phyloP scores from a whole-genome alignment of 2,888 invertebrate genomes.

The Lithophane socia region DNA sequence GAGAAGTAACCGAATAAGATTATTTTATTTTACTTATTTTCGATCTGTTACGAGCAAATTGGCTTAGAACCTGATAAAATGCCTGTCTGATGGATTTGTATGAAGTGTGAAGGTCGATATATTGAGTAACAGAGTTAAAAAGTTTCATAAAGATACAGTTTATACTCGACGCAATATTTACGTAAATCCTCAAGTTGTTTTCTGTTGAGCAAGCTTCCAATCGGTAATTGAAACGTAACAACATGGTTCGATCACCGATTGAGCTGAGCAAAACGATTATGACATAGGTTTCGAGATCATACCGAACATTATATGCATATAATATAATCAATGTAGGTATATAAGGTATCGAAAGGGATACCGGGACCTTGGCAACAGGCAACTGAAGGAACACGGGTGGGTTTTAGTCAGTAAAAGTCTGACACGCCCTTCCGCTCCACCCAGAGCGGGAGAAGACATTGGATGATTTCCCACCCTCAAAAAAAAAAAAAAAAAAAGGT shows the following conservation, averaged over 20 bases:
- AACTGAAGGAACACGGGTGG: too few species aligned
- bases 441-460: too few species aligned
- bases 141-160: slow-evolving; percentile 16
- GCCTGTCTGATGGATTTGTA: too few species aligned
- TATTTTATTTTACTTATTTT: too few species aligned
- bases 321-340: too few species aligned
- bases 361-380: too few species aligned
- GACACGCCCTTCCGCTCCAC: too few species aligned
- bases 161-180: slow-evolving; percentile 31
- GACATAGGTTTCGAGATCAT: not conserved
- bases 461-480: too few species aligned
- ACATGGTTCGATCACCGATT: not conserved
- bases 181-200: slow-evolving; percentile 27
- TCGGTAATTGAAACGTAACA: slow-evolving; percentile 23
- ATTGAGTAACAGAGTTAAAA: slow-evolving; percentile 3
- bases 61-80: not conserved
- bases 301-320: not conserved
- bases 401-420: too few species aligned
- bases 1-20: too few species aligned
- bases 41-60: not conserved
- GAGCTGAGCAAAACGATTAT: slow-evolving; percentile 12
- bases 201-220: slow-evolving; percentile 36
- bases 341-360: too few species aligned
- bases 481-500: too few species aligned
- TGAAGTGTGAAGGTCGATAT: not conserved